Percentiles rank a stretch among this genome's conserved stretches.
Evolutionary conservation across 2,797 vertebrate species (phyloP).

Genomic region (Dromococcyx pavoninus): DNA sequence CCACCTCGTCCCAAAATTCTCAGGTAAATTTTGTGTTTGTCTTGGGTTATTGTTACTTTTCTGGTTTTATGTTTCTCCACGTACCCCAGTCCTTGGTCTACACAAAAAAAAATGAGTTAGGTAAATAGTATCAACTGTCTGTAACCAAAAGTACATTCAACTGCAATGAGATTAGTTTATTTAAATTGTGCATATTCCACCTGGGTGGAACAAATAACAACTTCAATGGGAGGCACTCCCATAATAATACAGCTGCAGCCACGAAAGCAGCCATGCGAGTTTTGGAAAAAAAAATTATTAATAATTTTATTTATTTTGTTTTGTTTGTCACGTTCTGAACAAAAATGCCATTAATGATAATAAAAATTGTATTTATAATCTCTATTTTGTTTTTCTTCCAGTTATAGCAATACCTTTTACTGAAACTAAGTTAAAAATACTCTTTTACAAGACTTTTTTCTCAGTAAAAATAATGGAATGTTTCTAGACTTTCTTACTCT

Average conservation of each 20-base stretch:
- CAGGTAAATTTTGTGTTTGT: background rate
- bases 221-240: background rate
- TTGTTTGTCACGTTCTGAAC: background rate
- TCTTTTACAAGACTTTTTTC: background rate
- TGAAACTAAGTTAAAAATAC: background rate
- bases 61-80: background rate
- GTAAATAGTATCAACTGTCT: background rate
- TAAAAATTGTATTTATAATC: background rate
- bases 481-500: background rate
- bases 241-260: background rate
- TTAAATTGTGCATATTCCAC: background rate
- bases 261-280: background rate
- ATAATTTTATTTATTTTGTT: background rate
- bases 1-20: background rate
- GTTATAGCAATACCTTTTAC: background rate
- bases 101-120: background rate
- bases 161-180: background rate
- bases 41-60: background rate
- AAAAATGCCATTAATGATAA: background rate
- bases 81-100: background rate
- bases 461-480: background rate
- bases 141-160: background rate
- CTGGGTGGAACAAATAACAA: background rate
- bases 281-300: background rate
- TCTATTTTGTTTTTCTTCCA: background rate